Evolutionary conservation across 2,797 vertebrate species (phyloP).

Genomic region (Danio albolineatus): DNA sequence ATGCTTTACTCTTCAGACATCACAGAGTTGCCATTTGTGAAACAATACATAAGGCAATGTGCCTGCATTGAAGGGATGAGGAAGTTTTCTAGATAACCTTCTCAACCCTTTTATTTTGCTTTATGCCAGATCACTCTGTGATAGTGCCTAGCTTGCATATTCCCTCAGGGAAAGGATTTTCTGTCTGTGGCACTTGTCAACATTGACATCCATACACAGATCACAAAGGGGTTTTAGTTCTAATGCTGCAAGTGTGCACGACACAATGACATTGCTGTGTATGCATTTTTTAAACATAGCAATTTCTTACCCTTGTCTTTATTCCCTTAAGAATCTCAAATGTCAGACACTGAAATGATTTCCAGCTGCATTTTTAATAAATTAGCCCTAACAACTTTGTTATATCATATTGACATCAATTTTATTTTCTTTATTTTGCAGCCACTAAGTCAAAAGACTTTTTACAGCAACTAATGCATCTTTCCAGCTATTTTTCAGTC

Average conservation of each 20-base stretch:
- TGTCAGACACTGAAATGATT: conserved; percentile 7
- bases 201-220: conserved; percentile 52
- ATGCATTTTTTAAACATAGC: conserved; percentile 6
- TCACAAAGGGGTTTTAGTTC: conserved; percentile 44
- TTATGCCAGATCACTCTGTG: conserved; percentile 53
- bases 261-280: conserved; percentile 42
- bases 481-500: conserved; percentile 26
- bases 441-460: conserved; percentile 4
- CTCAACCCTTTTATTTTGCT: conserved; percentile 47
- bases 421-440: conserved; percentile 14
- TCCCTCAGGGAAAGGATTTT: conserved; percentile 52
- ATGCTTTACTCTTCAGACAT: conserved; percentile 70
- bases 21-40: conserved; percentile 72
- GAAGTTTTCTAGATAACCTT: conserved; percentile 54
- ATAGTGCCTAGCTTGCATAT: conserved; percentile 49
- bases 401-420: conserved; percentile 16
- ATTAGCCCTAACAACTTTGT: conserved; percentile 5
- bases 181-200: conserved; percentile 44
- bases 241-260: conserved; percentile 25
- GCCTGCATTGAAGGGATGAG: conserved; percentile 42
- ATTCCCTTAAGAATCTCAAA: neutral
- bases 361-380: conserved; percentile 10
- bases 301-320: conserved; percentile 8
- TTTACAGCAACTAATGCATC: conserved; percentile 23
- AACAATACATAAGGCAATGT: conserved; percentile 52